Base-by-base conservation (phyloP, 2,113 vertebrate species). In the Oreochromis aureus region DNA sequence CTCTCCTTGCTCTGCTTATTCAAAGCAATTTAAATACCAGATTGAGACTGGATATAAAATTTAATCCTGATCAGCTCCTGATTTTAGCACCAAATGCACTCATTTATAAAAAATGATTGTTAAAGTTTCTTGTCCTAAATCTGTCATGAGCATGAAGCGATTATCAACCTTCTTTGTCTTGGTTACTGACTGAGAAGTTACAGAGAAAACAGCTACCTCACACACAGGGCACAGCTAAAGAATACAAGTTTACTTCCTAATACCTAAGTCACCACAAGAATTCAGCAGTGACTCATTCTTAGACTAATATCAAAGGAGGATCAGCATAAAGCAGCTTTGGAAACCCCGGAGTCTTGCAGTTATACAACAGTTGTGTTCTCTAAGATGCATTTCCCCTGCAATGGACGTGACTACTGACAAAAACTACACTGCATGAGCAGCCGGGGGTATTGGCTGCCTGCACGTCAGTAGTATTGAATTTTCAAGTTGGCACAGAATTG, bases 221-320 rank as follows among this genome's bases (percentile, higher is more conserved):
- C 34, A 30, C 51, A 69, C 7, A 11, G 32, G 10, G 7, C 56
- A 13, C 73, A 41, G 18, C 51, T 81, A 4, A 16, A 85, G 19
- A 61, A 61, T 34, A 61, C 30, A 61, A 32, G 10, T 76, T 76
- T 76, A 30, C 44, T 32, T 32, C 41, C 71, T 48, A 76, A 51
- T 51, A 30, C 16, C 24, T 7, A 51, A 76, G 12, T 82, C 22
- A 71, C 71, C 66, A 36, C 32, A 27, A 66, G 6, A 48, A 82
- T 86, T 63, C 27, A n/a, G 71, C 27, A 16, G 59, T 48, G 12
- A 5, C 41, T 82, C 19, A 51, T 58, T 84, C 83, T 80, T 87
- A 69, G 56, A 34, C 69, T 85, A 80, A 83, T 81, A 89, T 84
- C 24, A 80, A 83, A 86, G 86, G 83, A 89, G 84, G 91, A 86